Base-by-base conservation (phyloP, 2,888 invertebrate genomes). In the Galerucella pusilla region DNA sequence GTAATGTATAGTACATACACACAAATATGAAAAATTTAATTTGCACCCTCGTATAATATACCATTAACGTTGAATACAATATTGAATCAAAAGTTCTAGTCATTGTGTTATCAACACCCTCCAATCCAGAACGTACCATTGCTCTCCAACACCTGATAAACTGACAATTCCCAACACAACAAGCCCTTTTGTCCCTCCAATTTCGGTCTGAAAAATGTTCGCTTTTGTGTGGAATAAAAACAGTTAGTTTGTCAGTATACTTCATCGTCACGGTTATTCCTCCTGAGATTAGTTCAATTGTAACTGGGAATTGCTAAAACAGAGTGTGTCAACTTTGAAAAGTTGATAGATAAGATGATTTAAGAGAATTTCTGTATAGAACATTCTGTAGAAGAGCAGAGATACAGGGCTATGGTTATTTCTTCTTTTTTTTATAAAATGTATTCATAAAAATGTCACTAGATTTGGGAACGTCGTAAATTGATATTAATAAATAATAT, bases 181-280 rank as follows among this genome's bases (percentile, higher is more conserved):
- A 64, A 64, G 16, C 16, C 20, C 57, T 57, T 57, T 57, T 57
- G 57, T 57, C 2, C 9, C 9, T 57, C 57, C 54, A 10, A 16
- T 57, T 57, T 57, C 7, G 35, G 7, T 7, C 1, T 35, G 35
- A 35, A 35, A 35, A 35, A 35, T 35, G 1, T 49, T 49, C 14
- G 11, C 49, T 66, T 66, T 49, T 49, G 20, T 16, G 11, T 16
- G 1, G 46, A 45, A 64, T 45, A 20, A 6, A 35, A 66, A 14
- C n/a, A 25, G 66, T 66, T 20, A 66, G 66, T 66, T 66, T 49
- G 20, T 25, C n/a, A 49, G 16, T 65, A 65, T 64, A 64, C 20
- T 45, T 46, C 45, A 65, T 66, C 52, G 52, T 52, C 66, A 66
- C 16, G 66, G 49, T 49, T 46, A 66, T 66, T 66, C 66, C 66